Percentiles rank a stretch among this genome's conserved stretches.
phyloP scores from a whole-genome alignment of 23 tunicate species.

The Halocynthia aurantium region DNA sequence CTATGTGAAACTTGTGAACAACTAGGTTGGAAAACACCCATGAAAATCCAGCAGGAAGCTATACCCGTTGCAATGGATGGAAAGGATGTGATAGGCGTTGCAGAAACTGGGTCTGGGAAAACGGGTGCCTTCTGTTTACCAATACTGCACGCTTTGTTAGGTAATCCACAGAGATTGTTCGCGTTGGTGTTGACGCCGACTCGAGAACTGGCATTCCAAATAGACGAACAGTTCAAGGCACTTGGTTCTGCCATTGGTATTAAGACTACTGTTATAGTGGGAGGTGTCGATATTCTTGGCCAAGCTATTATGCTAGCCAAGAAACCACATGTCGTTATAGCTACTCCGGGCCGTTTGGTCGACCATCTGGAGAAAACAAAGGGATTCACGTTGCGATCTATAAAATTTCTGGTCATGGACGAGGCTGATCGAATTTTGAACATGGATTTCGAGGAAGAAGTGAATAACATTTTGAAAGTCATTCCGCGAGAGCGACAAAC shows the following conservation, averaged over 20 bases:
- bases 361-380: constrained; percentile 94
- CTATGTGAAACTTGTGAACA: constrained; percentile 58
- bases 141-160: constrained; percentile 68
- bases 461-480: constrained; percentile 65
- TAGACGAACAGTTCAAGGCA: constrained; percentile 93
- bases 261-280: constrained; percentile 72
- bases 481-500: constrained; percentile 87
- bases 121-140: constrained; percentile 96
- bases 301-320: constrained; percentile 74
- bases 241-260: constrained; percentile 85
- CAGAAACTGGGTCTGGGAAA: constrained; percentile 98
- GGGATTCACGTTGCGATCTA: constrained; percentile 71
- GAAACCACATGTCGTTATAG: constrained; percentile 89
- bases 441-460: constrained; percentile 92
- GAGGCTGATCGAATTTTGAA: constrained; percentile 92
- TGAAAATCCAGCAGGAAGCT: constrained; percentile 93
- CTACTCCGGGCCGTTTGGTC: constrained; percentile 91
- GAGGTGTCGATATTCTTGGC: constrained; percentile 86
- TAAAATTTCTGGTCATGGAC: constrained; percentile 76
- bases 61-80: constrained; percentile 91
- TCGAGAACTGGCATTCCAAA: constrained; percentile 91
- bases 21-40: constrained; percentile 83
- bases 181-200: constrained; percentile 89
- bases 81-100: constrained; percentile 94
- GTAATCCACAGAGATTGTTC: constrained; percentile 68